These are phyloP conservation scores for Marisa cornuarietis DNA, from an alignment of 1,140 invertebrate genomes.

Conservation along the genomic window DNA sequence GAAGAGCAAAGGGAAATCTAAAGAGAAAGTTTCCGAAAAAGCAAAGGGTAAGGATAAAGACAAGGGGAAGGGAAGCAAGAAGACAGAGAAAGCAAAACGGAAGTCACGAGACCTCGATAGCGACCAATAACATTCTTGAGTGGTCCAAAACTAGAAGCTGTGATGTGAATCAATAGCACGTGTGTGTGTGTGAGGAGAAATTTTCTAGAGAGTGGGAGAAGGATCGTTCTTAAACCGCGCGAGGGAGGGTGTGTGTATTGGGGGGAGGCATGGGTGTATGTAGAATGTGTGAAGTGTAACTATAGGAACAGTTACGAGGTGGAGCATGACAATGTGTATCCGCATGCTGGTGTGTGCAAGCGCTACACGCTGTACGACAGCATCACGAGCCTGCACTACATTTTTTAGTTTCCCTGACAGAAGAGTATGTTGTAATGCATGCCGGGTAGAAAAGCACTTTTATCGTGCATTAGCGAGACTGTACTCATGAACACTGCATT, in stretches of 20 bases:
- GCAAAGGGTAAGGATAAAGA: constrained; percentile 3
- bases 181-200: no score
- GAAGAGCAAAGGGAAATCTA: constrained; percentile 2
- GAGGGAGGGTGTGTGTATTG: neutral
- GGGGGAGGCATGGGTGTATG: no score
- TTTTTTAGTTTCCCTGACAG: no score
- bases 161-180: neutral
- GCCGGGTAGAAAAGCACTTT: no score
- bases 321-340: neutral
- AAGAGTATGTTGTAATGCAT: no score
- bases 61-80: neutral
- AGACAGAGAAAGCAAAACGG: neutral
- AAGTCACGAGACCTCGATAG: constrained; percentile 3
- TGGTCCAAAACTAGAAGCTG: neutral
- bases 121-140: constrained; percentile 1
- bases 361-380: no score
- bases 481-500: no score
- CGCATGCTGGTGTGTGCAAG: no score
- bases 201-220: neutral
- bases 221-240: neutral
- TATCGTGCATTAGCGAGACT: no score
- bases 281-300: neutral
- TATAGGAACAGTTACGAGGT: neutral
- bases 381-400: no score
- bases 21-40: constrained; percentile 9